Percentiles rank a stretch among this genome's conserved stretches.
Conservation (phyloP, 2,797 vertebrate species). For the Pseudomugil tenellus region DNA sequence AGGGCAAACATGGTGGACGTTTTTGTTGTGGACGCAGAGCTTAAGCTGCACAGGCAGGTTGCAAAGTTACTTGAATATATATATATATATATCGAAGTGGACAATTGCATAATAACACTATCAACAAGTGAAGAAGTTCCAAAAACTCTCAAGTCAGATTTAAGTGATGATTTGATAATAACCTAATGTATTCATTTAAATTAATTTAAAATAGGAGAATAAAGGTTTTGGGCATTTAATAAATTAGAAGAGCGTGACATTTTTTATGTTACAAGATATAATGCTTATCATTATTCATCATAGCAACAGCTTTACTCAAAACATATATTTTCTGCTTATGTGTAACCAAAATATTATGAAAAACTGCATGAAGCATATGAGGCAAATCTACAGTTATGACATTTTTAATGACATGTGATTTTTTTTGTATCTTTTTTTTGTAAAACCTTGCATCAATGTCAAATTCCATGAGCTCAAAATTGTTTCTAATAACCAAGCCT, state of each 20-base stretch:
- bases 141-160: slow-evolving; percentile 42
- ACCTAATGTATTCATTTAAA: slow-evolving; percentile 56
- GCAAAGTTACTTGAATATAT: slow-evolving; percentile 51
- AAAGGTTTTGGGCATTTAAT: slow-evolving; percentile 51
- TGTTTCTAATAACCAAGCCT: slow-evolving; percentile 61
- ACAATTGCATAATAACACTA: not conserved
- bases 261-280: slow-evolving; percentile 39
- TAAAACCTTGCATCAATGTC: slow-evolving; percentile 78
- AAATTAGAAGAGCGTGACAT: slow-evolving; percentile 48
- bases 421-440: slow-evolving; percentile 40
- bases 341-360: slow-evolving; percentile 2
- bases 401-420: slow-evolving; percentile 72
- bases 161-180: slow-evolving; percentile 55
- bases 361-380: slow-evolving; percentile 34
- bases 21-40: slow-evolving; percentile 56
- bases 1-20: slow-evolving; percentile 69
- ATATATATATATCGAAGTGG: not conserved
- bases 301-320: slow-evolving; percentile 23
- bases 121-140: not conserved
- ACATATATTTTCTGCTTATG: slow-evolving; percentile 13
- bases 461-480: slow-evolving; percentile 63
- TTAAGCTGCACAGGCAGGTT: slow-evolving; percentile 47
- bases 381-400: slow-evolving; percentile 66
- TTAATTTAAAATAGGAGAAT: slow-evolving; percentile 42
- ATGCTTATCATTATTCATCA: slow-evolving; percentile 32